phyloP scores from a whole-genome alignment of 2,888 invertebrate species.

The Dascillus cervinus region DNA sequence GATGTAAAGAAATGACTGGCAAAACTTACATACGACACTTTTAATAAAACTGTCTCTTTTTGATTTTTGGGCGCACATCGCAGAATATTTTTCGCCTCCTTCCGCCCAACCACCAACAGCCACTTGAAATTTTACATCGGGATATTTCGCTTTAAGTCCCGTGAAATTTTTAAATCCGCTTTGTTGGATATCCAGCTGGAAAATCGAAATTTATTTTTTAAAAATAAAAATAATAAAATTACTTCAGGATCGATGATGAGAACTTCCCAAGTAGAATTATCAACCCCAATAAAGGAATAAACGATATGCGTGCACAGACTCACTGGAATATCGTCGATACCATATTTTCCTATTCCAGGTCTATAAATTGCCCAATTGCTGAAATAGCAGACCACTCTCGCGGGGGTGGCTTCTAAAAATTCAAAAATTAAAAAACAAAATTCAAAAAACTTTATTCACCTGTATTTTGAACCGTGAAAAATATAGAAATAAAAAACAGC shows the following conservation, averaged over 20 bases:
- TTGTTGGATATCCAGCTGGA: slow-evolving; percentile 63
- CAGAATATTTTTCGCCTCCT: slow-evolving; percentile 80
- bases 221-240: slow-evolving; percentile 18
- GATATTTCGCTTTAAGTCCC: slow-evolving; percentile 58
- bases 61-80: slow-evolving; percentile 65
- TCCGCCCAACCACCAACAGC: slow-evolving; percentile 91
- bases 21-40: slow-evolving; percentile 59
- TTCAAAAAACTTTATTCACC: neutral
- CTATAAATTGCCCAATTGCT: slow-evolving; percentile 83
- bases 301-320: slow-evolving; percentile 79
- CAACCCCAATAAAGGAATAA: slow-evolving; percentile 83
- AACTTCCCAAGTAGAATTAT: slow-evolving; percentile 68
- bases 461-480: neutral
- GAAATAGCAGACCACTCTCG: slow-evolving; percentile 54
- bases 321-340: slow-evolving; percentile 75
- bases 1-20: too few relatives aligned
- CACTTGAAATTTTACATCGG: slow-evolving; percentile 66
- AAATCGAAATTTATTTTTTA: slow-evolving; percentile 8
- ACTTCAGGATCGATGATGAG: slow-evolving; percentile 76
- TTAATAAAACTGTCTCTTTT: slow-evolving; percentile 63
- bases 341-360: slow-evolving; percentile 73
- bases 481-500: neutral
- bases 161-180: slow-evolving; percentile 77
- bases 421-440: neutral
- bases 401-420: slow-evolving; percentile 20